Evolutionary conservation across 92 coral and sea anemone species (phyloP), one percentile per base, ranked within the genome.

Genomic region (Phenganax subtilis): DNA sequence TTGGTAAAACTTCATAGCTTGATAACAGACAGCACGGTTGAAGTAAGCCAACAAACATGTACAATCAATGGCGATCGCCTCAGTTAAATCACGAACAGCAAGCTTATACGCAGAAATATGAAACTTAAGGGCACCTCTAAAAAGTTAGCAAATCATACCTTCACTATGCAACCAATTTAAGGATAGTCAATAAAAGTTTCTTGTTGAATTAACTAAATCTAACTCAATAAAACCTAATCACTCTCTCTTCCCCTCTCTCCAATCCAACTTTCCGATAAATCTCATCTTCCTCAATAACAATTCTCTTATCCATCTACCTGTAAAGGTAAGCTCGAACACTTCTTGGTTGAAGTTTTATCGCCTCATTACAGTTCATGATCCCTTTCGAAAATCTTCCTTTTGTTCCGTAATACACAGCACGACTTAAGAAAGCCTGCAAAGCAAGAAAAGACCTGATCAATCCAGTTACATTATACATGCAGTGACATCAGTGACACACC

Each of bases 331-430:
- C 99, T 12, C 97, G 85, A 9, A 96, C 99, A 47, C 97, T 91
- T 84, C 87, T 85, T 14, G 99, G 99, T 57, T 96, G 97, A 37
- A 96, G 86, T 65, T 96, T 96, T 75, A 94, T 92, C 75, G 98
- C 98, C 82, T 94, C 98, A 57, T 94, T 94, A 65, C 98, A 94
- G 86, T 96, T 94, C 98, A 94, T 94, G 55, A 94, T 94, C 17
- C 98, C 98, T 61, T 94, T 94, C 17, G 97, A 92, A 74, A 60
- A 92, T 6, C 98, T 96, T 10, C 93, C 93, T 70, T 92, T 94
- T 93, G 92, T 88, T 20, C 98, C 98, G 77, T 94, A 94, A 83
- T 90, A 96, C 10, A 97, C 97, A 8, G 99, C 97, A 58, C 99
- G 97, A 85, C 97, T 96, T 71, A 96, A 86, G 78, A 96, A 96